phyloP scores from a whole-genome alignment of 2,888 invertebrate genomes.

The Cryptus armator region DNA sequence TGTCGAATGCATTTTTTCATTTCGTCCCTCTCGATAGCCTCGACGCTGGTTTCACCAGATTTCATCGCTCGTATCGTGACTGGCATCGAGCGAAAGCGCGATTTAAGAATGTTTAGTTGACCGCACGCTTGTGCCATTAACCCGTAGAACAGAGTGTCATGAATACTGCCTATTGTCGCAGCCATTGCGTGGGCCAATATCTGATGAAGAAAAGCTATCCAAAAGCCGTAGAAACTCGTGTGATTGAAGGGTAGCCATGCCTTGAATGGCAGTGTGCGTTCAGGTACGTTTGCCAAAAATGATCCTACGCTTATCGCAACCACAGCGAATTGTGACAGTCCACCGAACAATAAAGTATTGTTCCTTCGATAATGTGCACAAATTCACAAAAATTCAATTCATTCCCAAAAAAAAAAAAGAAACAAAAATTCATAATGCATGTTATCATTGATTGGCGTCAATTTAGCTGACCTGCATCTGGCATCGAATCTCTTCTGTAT shows the following conservation, averaged over 20 bases:
- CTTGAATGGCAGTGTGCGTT: slow-evolving; percentile 51
- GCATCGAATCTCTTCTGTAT: slow-evolving; percentile 52
- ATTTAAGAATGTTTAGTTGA: slow-evolving; percentile 62
- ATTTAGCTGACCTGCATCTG: slow-evolving; percentile 45
- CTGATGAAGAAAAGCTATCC: slow-evolving; percentile 62
- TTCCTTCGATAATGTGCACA: slow-evolving; percentile 36
- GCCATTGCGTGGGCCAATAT: slow-evolving; percentile 54
- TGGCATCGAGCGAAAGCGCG: slow-evolving; percentile 51
- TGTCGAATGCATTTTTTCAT: slow-evolving; percentile 55
- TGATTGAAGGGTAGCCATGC: slow-evolving; percentile 63
- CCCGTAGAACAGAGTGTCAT: slow-evolving; percentile 51
- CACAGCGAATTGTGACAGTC: slow-evolving; percentile 50
- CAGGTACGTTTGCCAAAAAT: slow-evolving; percentile 50
- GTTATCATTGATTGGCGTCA: neutral
- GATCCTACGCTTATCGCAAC: slow-evolving; percentile 51
- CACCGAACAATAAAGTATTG: slow-evolving; percentile 46
- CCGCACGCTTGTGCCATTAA: slow-evolving; percentile 58
- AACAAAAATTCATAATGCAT: neutral
- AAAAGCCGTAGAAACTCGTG: slow-evolving; percentile 29
- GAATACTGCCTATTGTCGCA: slow-evolving; percentile 45
- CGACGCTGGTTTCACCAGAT: neutral
- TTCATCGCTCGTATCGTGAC: neutral
- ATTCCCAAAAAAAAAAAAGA: slow-evolving; percentile 1
- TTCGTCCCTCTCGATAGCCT: slow-evolving; percentile 21
- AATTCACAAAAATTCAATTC: neutral